Percentiles rank a stretch among this genome's conserved stretches.
Evolutionary conservation across 2,888 invertebrate species (phyloP).

Genomic region (Chymomyza caudatula): DNA sequence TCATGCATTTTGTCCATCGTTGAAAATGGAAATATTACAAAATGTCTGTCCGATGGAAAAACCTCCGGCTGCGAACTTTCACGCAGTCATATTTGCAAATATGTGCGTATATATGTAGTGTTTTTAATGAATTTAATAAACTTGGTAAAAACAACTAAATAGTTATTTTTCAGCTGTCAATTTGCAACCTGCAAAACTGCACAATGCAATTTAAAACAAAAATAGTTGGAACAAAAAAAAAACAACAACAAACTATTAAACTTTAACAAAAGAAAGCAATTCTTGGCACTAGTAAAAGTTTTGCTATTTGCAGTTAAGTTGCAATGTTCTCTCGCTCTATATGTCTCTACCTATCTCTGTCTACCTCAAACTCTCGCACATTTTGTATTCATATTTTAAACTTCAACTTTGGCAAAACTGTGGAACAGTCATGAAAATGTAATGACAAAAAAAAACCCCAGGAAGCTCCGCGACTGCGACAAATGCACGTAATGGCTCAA

Average conservation of each 20-base stretch:
- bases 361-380: slow-evolving; percentile 6
- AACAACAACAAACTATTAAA: neutral
- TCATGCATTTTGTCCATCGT: too few species aligned
- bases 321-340: neutral
- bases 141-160: neutral
- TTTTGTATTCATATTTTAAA: slow-evolving; percentile 61
- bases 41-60: too few species aligned
- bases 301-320: neutral
- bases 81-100: too few species aligned
- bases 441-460: slow-evolving; percentile 48
- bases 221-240: neutral
- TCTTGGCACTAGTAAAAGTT: neutral
- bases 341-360: neutral
- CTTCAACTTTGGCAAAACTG: slow-evolving; percentile 36
- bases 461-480: slow-evolving; percentile 23
- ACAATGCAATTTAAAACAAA: neutral
- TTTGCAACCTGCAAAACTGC: neutral
- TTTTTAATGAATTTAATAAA: too few species aligned
- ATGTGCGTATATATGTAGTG: too few species aligned
- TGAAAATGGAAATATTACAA: too few species aligned
- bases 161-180: neutral
- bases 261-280: neutral
- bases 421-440: slow-evolving; percentile 58
- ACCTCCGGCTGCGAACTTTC: too few species aligned
- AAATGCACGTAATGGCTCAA: slow-evolving; percentile 48